Percentiles rank a stretch among this genome's conserved stretches.
Conservation (phyloP, 2,888 invertebrate genomes). For the Euphydryas editha region DNA sequence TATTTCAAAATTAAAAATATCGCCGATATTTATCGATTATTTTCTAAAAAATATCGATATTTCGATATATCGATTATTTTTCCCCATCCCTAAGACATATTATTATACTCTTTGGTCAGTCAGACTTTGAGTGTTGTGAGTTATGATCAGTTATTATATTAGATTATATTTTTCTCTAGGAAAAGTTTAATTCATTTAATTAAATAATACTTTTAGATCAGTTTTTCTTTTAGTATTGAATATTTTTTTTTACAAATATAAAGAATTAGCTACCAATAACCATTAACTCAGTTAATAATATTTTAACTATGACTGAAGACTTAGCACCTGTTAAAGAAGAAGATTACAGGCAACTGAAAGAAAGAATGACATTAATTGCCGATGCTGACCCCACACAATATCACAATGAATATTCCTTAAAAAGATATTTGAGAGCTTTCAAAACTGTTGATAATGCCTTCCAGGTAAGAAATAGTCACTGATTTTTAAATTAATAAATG, state of each 20-base stretch:
- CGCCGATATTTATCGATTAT: no score
- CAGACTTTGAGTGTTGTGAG: no score
- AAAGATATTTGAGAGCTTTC: constrained; percentile 89
- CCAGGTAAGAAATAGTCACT: constrained; percentile 81
- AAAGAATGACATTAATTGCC: constrained; percentile 88
- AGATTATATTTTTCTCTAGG: constrained; percentile 1
- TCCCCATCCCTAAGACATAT: no score
- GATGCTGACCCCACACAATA: constrained; percentile 89
- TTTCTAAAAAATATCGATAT: no score
- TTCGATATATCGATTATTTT: no score
- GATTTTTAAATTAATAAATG: background rate
- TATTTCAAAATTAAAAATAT: no score
- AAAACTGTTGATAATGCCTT: constrained; percentile 89
- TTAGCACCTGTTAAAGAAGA: constrained; percentile 83
- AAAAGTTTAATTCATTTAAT: background rate
- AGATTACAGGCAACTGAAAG: constrained; percentile 86
- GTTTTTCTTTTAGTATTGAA: background rate
- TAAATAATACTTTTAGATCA: background rate
- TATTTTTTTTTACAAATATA: background rate
- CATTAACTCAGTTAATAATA: background rate
- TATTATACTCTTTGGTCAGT: no score
- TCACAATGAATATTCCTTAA: constrained; percentile 89
- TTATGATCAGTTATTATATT: background rate
- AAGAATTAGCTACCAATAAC: background rate
- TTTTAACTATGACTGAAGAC: constrained; percentile 66